Percentiles rank a stretch among this genome's conserved stretches.
phyloP scores from a whole-genome alignment of 92 coral and sea anemone genomes.

The Pocillopora meandrina region DNA sequence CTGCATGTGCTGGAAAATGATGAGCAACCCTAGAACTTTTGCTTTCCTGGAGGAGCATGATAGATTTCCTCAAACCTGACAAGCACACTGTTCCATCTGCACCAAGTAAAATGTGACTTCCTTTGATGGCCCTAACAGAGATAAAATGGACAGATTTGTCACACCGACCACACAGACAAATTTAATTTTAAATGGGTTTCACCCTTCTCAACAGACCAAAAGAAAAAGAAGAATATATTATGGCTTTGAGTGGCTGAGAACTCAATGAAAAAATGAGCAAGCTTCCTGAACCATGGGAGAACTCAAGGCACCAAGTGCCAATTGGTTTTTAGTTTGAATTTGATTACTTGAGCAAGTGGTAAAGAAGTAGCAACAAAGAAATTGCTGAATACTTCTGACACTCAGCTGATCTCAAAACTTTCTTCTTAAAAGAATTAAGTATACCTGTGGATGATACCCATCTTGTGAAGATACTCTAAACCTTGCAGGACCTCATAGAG shows the following conservation, averaged over 20 bases:
- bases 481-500: conserved; percentile 86
- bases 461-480: conserved; percentile 88
- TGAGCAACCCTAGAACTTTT: conserved; percentile 70
- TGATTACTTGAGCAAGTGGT: no score
- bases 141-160: not conserved
- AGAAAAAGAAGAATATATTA: not conserved
- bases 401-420: no score
- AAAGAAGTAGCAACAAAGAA: no score
- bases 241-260: no score
- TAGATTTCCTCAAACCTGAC: conserved; percentile 86
- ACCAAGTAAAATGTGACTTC: conserved; percentile 85
- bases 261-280: no score
- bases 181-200: no score
- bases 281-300: no score
- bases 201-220: not conserved
- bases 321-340: no score
- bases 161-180: not conserved
- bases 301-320: no score
- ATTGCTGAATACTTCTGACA: no score
- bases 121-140: conserved; percentile 79
- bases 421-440: not conserved
- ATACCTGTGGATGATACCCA: conserved; percentile 95
- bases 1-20: conserved; percentile 91
- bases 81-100: conserved; percentile 78
- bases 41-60: conserved; percentile 67